Conservation (phyloP, 2,113 vertebrate species). For the Pollimyrus isidori region DNA sequence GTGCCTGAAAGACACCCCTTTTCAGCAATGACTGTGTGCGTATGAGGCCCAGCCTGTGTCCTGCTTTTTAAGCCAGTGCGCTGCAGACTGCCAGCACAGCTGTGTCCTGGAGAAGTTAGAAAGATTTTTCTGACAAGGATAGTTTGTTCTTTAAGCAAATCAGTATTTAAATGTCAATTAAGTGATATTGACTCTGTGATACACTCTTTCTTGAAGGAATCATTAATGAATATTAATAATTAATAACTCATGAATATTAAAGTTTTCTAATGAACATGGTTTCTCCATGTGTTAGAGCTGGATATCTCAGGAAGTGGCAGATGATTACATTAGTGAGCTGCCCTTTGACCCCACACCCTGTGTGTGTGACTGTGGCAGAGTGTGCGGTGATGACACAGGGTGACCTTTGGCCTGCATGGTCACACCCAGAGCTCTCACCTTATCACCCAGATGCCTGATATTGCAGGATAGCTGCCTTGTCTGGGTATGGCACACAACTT, state of each 20-base stretch:
- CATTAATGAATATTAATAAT: background rate
- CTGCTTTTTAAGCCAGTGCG: background rate
- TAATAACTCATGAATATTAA: background rate
- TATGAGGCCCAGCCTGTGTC: background rate
- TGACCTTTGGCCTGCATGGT: background rate
- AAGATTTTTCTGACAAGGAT: background rate
- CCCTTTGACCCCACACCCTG: background rate
- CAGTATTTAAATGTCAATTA: background rate
- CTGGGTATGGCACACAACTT: background rate
- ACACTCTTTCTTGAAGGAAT: background rate
- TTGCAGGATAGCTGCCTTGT: background rate
- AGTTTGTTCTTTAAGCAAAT: background rate
- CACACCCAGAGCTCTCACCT: background rate
- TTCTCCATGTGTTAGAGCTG: background rate
- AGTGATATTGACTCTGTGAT: background rate
- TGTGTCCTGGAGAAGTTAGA: background rate
- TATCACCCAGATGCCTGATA: background rate
- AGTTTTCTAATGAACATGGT: background rate
- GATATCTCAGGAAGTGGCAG: background rate
- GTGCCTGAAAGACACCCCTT: background rate
- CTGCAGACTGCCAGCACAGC: background rate
- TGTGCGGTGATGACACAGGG: background rate
- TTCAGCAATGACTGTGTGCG: background rate
- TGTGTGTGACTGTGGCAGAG: background rate
- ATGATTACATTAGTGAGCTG: background rate